phyloP scores from a whole-genome alignment of 2,888 invertebrate genomes.

The Cantharis rustica region DNA sequence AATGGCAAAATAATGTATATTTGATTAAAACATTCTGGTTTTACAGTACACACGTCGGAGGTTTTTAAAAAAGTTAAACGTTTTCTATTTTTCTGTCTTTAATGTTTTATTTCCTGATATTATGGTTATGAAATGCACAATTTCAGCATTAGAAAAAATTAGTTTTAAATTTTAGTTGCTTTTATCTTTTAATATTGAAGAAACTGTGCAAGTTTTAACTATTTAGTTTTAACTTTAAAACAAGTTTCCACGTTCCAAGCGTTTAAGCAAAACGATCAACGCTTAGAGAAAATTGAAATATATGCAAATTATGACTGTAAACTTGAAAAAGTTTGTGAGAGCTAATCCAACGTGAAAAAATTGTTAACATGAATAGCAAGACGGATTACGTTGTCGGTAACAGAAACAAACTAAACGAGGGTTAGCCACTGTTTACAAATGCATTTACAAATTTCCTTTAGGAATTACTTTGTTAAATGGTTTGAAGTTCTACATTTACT shows the following conservation, averaged over 20 bases:
- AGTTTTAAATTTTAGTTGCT: background rate
- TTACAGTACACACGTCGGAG: constrained; percentile 17
- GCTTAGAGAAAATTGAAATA: constrained; percentile 11
- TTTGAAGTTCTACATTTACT: background rate
- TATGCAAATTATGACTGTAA: constrained; percentile 22
- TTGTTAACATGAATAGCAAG: constrained; percentile 34
- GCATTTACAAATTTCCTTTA: constrained; percentile 25
- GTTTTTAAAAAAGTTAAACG: constrained; percentile 22
- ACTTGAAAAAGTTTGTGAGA: constrained; percentile 27
- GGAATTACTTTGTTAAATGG: constrained; percentile 18
- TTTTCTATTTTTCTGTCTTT: constrained; percentile 21
- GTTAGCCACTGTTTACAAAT: constrained; percentile 30
- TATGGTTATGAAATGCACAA: background rate
- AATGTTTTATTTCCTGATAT: background rate
- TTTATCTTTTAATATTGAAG: background rate
- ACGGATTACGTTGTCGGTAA: constrained; percentile 35
- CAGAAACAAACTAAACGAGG: constrained; percentile 27
- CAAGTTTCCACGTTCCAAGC: background rate
- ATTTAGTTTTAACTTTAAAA: background rate
- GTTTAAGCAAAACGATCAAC: background rate
- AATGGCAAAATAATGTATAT: constrained; percentile 31
- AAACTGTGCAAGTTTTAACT: background rate
- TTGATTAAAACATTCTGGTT: constrained; percentile 29
- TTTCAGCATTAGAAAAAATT: background rate
- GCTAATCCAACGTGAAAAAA: constrained; percentile 32